These are phyloP conservation scores for Chaenogobius annularis DNA, from an alignment of 2,113 vertebrate species.

Conservation along the genomic window DNA sequence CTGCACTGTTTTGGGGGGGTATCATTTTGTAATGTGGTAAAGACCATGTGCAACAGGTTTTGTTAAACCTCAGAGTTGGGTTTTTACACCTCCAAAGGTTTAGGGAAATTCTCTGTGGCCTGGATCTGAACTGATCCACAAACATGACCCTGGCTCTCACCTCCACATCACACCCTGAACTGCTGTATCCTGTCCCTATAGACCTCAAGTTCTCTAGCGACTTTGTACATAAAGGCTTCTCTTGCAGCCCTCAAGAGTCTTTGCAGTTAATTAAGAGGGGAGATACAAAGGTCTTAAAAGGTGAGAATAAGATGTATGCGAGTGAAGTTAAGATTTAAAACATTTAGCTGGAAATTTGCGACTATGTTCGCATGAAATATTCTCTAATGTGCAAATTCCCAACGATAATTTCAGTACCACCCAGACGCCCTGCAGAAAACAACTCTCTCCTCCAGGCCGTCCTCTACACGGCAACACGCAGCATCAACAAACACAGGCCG, in stretches of 20 bases:
- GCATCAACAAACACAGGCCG: slow-evolving; percentile 57
- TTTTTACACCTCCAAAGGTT: slow-evolving; percentile 43
- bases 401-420: slow-evolving; percentile 43
- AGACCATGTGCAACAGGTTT: slow-evolving; percentile 1
- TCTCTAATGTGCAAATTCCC: slow-evolving; percentile 27
- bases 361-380: slow-evolving; percentile 21
- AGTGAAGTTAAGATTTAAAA: too few relatives aligned
- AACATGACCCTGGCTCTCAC: slow-evolving; percentile 44
- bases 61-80: slow-evolving; percentile 28
- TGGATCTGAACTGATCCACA: slow-evolving; percentile 42
- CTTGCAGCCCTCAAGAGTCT: neutral
- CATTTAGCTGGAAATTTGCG: neutral
- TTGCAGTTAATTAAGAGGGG: neutral
- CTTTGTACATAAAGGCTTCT: neutral
- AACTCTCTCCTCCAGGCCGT: slow-evolving; percentile 14
- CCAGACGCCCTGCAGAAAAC: slow-evolving; percentile 32
- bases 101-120: slow-evolving; percentile 18
- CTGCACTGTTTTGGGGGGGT: neutral
- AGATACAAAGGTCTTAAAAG: too few relatives aligned
- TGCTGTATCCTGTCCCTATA: slow-evolving; percentile 16
- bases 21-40: neutral
- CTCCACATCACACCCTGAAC: slow-evolving; percentile 4
- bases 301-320: too few relatives aligned
- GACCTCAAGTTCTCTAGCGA: slow-evolving; percentile 18
- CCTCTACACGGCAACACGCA: slow-evolving; percentile 39